phyloP scores from a whole-genome alignment of 2,797 vertebrate species.

The Phalloptychus januarius region DNA sequence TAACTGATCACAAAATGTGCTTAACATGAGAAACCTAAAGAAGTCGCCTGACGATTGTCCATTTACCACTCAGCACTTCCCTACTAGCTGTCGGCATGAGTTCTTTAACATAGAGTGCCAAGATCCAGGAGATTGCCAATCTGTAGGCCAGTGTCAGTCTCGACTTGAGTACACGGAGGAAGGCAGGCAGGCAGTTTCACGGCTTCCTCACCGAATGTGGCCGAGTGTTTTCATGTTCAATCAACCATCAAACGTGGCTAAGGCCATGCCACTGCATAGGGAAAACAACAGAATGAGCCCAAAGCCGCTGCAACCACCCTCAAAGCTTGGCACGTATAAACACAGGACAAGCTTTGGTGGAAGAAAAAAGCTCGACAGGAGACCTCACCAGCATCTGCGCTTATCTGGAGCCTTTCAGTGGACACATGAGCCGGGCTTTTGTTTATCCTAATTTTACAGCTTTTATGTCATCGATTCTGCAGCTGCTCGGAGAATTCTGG shows the following conservation, averaged over 20 bases:
- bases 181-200: conserved; percentile 61
- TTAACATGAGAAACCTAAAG: conserved; percentile 25
- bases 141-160: conserved; percentile 56
- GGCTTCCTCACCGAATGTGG: conserved; percentile 67
- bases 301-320: conserved; percentile 62
- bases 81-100: conserved; percentile 50
- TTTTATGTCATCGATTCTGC: background rate
- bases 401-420: conserved; percentile 39
- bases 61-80: conserved; percentile 53
- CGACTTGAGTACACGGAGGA: conserved; percentile 14
- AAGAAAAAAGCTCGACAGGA: conserved; percentile 14
- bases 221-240: conserved; percentile 78
- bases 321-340: conserved; percentile 54
- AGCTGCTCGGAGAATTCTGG: background rate
- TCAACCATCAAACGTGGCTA: conserved; percentile 81
- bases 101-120: conserved; percentile 46
- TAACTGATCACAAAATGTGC: conserved; percentile 26
- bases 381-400: conserved; percentile 22
- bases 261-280: conserved; percentile 56
- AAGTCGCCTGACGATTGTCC: conserved; percentile 32
- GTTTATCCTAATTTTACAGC: background rate
- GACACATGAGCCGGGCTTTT: conserved; percentile 14
- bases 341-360: conserved; percentile 36
- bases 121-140: conserved; percentile 55
- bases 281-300: conserved; percentile 71